phyloP scores from a whole-genome alignment of 2,113 vertebrate species.

The Cyprinodon brontotheroides region DNA sequence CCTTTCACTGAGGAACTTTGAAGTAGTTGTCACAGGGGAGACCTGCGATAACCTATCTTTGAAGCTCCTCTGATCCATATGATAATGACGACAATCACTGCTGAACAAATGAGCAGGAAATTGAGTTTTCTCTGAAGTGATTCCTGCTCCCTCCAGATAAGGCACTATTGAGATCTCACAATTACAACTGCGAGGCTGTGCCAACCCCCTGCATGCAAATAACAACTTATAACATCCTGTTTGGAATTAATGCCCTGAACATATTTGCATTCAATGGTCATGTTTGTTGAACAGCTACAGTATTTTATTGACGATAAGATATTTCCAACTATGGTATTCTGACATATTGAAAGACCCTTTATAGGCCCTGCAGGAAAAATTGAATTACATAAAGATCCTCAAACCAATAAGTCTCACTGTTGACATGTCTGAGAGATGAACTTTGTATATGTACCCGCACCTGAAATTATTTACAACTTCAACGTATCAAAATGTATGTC shows the following conservation, averaged over 20 bases:
- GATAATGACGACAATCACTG: constrained; percentile 64
- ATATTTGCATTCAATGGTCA: constrained; percentile 30
- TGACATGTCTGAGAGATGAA: neutral
- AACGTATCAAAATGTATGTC: too few species aligned
- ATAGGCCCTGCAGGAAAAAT: neutral
- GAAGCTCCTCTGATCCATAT: constrained; percentile 49
- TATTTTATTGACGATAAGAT: neutral
- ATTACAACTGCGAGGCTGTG: constrained; percentile 55
- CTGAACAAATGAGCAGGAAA: constrained; percentile 69
- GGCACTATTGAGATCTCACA: constrained; percentile 45
- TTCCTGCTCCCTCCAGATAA: constrained; percentile 68
- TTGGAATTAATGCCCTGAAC: constrained; percentile 23
- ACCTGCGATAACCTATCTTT: constrained; percentile 40
- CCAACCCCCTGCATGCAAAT: constrained; percentile 54
- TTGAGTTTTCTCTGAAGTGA: constrained; percentile 67
- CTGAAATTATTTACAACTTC: too few species aligned
- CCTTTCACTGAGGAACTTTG: constrained; percentile 25
- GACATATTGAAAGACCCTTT: neutral
- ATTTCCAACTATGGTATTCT: too few species aligned
- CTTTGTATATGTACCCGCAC: neutral
- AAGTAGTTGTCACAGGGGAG: constrained; percentile 44
- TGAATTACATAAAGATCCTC: neutral
- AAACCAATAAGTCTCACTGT: neutral
- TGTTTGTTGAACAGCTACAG: constrained; percentile 13
- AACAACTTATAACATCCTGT: constrained; percentile 25